Evolutionary conservation across 2,113 vertebrate species (phyloP).

Genomic region (Tragelaphus strepsiceros): DNA sequence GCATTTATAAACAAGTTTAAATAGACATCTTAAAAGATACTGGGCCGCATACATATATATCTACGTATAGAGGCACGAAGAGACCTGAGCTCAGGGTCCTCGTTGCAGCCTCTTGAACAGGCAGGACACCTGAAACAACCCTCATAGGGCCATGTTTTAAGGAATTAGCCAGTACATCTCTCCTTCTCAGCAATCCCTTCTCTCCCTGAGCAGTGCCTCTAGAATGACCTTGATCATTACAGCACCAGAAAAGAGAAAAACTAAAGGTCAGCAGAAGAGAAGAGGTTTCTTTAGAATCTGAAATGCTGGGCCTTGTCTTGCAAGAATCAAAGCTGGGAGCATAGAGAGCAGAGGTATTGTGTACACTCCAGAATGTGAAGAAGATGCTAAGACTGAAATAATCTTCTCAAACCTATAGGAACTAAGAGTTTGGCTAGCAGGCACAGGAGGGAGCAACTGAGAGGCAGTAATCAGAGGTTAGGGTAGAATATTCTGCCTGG

Average conservation of each 20-base stretch:
- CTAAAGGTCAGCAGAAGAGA: not conserved
- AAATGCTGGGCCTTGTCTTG: not conserved
- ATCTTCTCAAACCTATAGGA: not conserved
- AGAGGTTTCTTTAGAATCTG: not conserved
- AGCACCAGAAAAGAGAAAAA: not conserved
- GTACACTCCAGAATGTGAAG: not conserved
- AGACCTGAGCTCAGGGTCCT: fast-evolving
- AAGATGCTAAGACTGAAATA: not conserved
- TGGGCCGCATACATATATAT: not conserved
- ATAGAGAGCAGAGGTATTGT: not conserved
- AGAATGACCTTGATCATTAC: not conserved
- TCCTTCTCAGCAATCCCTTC: not conserved
- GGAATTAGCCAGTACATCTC: not conserved
- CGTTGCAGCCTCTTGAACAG: not conserved
- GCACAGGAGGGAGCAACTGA: not conserved
- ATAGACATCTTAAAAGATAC: not conserved
- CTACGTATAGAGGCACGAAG: not conserved
- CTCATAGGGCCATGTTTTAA: not conserved
- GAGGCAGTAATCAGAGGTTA: not conserved
- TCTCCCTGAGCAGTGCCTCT: not conserved
- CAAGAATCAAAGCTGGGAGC: not conserved
- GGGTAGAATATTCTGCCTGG: not conserved
- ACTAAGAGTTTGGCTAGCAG: not conserved
- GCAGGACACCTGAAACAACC: not conserved
- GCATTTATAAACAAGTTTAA: not conserved